Evolutionary conservation across 2,888 invertebrate genomes (phyloP).

Genomic region (Epistrophella euchroma): DNA sequence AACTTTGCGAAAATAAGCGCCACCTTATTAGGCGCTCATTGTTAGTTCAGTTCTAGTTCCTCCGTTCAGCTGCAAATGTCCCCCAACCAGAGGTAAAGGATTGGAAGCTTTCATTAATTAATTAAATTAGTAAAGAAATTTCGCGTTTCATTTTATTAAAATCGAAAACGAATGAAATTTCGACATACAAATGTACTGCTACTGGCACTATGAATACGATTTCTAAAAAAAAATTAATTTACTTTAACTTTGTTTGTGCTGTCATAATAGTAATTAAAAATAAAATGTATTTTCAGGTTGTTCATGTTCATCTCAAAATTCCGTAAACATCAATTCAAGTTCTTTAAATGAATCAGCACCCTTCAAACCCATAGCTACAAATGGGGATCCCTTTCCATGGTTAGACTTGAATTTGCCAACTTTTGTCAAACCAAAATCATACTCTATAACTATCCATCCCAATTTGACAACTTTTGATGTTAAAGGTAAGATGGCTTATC

Average conservation of each 20-base stretch:
- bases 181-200: too few species aligned
- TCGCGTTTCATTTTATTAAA: too few species aligned
- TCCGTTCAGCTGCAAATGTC: too few species aligned
- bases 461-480: constrained; percentile 95
- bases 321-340: constrained; percentile 86
- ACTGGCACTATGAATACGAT: too few species aligned
- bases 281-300: constrained; percentile 85
- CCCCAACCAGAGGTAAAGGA: too few species aligned
- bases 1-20: too few species aligned
- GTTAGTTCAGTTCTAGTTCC: too few species aligned
- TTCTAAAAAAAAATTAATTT: not conserved
- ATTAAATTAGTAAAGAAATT: too few species aligned
- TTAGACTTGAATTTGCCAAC: constrained; percentile 90
- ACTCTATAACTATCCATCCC: constrained; percentile 95
- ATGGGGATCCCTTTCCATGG: constrained; percentile 91
- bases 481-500: constrained; percentile 87
- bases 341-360: constrained; percentile 87
- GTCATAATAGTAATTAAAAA: not conserved
- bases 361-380: constrained; percentile 89
- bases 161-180: too few species aligned
- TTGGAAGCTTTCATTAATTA: too few species aligned
- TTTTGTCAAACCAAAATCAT: constrained; percentile 91
- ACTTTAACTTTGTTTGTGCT: not conserved
- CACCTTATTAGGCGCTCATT: too few species aligned
- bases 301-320: constrained; percentile 88